Conservation (phyloP, 2,113 vertebrate species). For the Trochalopteron elliotii region DNA sequence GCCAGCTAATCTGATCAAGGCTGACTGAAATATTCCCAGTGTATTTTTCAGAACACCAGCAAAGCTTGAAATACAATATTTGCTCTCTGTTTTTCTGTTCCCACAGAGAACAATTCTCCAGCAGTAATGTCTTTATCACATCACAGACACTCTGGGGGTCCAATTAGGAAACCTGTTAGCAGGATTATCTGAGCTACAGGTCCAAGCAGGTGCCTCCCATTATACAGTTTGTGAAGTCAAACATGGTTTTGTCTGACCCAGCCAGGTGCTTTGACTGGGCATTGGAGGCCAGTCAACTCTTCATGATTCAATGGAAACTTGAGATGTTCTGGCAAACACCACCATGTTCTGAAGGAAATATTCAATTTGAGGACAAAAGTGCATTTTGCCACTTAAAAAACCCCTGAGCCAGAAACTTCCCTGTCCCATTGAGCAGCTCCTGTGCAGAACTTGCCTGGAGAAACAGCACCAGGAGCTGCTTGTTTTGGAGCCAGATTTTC, state of each 20-base stretch:
- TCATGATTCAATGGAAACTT: slow-evolving; percentile 8
- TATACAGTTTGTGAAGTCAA: neutral
- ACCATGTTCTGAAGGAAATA: neutral
- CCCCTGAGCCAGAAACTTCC: neutral
- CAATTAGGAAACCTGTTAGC: neutral
- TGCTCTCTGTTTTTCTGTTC: neutral
- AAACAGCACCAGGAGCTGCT: neutral
- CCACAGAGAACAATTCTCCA: neutral
- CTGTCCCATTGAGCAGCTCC: neutral
- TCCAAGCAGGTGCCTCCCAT: slow-evolving; percentile 1
- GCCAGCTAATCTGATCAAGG: neutral
- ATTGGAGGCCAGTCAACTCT: neutral
- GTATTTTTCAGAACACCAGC: neutral
- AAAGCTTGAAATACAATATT: neutral
- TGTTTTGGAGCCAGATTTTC: neutral
- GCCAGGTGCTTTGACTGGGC: neutral
- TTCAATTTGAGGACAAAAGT: slow-evolving; percentile 26
- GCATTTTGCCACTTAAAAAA: neutral
- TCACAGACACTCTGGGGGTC: neutral
- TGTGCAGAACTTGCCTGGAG: neutral
- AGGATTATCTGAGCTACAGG: neutral
- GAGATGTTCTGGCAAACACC: neutral
- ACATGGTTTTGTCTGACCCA: neutral
- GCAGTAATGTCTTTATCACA: neutral
- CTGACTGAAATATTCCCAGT: neutral